Base-by-base conservation (phyloP, 2,113 vertebrate species). In the Gasterosteus aculeatus region DNA sequence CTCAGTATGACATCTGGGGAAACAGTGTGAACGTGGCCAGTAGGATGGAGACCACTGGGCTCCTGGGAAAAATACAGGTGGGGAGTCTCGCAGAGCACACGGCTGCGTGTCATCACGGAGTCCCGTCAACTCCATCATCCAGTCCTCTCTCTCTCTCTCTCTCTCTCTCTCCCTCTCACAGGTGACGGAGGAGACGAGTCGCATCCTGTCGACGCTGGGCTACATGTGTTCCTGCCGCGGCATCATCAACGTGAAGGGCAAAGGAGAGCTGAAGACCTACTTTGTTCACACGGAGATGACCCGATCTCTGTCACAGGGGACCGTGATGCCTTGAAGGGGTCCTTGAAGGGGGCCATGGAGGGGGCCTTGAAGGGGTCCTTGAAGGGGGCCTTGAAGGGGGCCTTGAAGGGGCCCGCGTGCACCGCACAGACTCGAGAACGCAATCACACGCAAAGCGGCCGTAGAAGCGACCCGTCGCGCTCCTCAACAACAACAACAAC, bases 1-100 rank as follows among this genome's bases (percentile, higher is more conserved):
- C 98, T 5, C 98, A 99, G 18, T 99, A 99, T 44, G 98, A 99
- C 69, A 99, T 99, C 90, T 99, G 98, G 98, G 98, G 98, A 38
- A 99, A 99, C 92, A 98, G 96, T 1, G 98, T 99, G 26, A 99
- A 99, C 1, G 97, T 99, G 68, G 97, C 98, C 81, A 99, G 98
- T 74, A 93, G 98, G 78, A 99, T 99, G 98, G 98, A 99, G 87
- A 99, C 96, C 87, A 99, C 98, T 0, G 98, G 98, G 5, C 94
- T 99, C 49, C 92, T 99, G 86, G 97, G 98, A 39, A 99, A 98
- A 93, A 99, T 99, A 90, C 98, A 99, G 95, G 98, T 98, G 89
- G 35, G 84, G 31, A 0, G 3, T 60, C 26, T 53, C 9, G 2
- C 39, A 26, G 39, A 10, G 5, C 16, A 26, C 44, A 54, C 7